These are phyloP conservation scores for Metellina segmentata DNA, from an alignment of 2,888 invertebrate species.

Conservation along the genomic window DNA sequence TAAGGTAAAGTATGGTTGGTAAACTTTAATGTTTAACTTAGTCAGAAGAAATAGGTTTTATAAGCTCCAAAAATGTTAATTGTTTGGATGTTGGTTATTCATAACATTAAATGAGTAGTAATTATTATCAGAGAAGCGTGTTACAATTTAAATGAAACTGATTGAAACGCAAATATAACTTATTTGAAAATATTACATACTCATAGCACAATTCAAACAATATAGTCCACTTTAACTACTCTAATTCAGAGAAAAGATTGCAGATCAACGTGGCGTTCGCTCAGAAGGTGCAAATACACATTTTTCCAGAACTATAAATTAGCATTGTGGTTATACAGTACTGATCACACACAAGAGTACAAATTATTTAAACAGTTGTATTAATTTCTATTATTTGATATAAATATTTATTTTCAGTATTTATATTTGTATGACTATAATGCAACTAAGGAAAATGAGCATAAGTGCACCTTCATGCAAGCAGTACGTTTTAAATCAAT, in stretches of 20 bases:
- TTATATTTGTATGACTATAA: neutral
- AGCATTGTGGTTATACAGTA: neutral
- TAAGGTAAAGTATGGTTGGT: no score
- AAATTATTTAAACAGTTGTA: neutral
- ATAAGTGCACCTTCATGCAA: conserved; percentile 40
- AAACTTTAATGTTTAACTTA: no score
- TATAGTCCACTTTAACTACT: conserved; percentile 34
- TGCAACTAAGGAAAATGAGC: conserved; percentile 6
- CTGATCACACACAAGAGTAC: neutral
- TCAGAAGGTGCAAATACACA: conserved; percentile 52
- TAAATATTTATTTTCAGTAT: neutral
- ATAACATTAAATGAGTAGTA: no score
- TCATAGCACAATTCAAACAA: conserved; percentile 24
- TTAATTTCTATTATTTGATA: neutral
- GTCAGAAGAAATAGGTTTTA: no score
- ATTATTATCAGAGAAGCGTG: no score
- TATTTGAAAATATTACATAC: neutral
- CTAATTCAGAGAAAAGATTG: conserved; percentile 71
- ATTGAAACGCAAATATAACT: no score
- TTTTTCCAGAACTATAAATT: conserved; percentile 18
- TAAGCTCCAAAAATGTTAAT: no score
- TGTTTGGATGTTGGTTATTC: no score
- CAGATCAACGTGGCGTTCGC: conserved; percentile 52
- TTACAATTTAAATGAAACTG: no score
- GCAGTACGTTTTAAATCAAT: conserved; percentile 41